Base-by-base conservation (phyloP, 2,888 invertebrate genomes). In the Apodemia hepburni region DNA sequence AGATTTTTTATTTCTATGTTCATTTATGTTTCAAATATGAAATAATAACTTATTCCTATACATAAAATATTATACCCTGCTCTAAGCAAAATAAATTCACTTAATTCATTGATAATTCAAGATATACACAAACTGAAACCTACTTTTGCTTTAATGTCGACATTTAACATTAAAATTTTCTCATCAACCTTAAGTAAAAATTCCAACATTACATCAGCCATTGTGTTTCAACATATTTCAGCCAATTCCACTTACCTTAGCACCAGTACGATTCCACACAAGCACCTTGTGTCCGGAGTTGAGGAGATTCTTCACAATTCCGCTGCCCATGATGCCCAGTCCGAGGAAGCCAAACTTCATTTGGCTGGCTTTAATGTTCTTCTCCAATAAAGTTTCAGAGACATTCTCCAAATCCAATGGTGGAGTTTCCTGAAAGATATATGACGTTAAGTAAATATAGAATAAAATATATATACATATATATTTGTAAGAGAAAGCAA, bases 271-370 rank as follows among this genome's bases (percentile, higher is more conserved):
- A 91, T 98, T 98, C 98, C 98, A 99, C 62, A 99, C 95, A 70
- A 97, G 94, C 61, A 99, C 97, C 78, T 95, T 96, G 81, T 99
- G 98, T 0, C 98, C 98, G 5, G 98, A 97, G 84, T 97, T 96
- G 75, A 98, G 94, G 62, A 99, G 93, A 84, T 98, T 98, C 93
- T 98, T 98, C 18, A 98, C 98, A 78, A 99, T 97, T 33, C 98
- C 98, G 66, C 96, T 95, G 60, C 98, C 98, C 97, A 99, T 98
- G 78, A 97, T 97, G 64, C 98, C 98, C 42, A 99, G 93, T 0
- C 99, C 99, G 35, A 99, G 94, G 87, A 99, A 98, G 35, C 99
- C 99, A 81, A 99, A 98, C 78, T 95, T 96, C 85, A 96, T 93
- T 69, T 93, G 93, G 27, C 98, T 97, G 0, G 98, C 96, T 66